These are phyloP conservation scores for Catharus ustulatus DNA, from an alignment of 2,797 vertebrate genomes.

Conservation along the genomic window DNA sequence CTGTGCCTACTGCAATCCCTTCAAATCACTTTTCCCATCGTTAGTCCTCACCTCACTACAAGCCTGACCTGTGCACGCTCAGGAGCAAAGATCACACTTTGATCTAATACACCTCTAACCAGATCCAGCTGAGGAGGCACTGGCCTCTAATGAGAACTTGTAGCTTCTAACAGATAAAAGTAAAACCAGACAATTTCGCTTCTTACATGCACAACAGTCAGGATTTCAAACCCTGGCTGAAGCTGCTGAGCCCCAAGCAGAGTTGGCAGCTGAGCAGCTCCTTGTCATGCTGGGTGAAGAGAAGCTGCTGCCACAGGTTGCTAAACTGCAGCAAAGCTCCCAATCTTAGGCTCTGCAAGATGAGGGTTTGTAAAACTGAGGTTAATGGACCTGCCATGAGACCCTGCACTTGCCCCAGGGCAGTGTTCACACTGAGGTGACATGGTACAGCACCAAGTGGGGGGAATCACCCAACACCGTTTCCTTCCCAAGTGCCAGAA, in stretches of 20 bases:
- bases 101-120: accelerated
- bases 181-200: neutral
- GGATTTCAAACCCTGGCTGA: neutral
- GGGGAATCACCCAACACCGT: neutral
- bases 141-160: neutral
- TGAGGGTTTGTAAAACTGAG: neutral
- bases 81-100: neutral
- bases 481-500: neutral
- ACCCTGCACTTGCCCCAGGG: neutral
- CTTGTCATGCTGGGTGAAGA: neutral
- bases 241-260: neutral
- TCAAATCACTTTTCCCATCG: neutral
- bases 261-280: neutral
- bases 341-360: neutral
- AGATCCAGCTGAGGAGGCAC: neutral
- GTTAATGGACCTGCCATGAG: neutral
- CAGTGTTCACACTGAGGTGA: neutral
- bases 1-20: neutral
- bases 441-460: accelerated
- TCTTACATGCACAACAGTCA: accelerated
- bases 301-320: neutral
- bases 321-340: neutral
- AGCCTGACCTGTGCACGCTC: accelerated
- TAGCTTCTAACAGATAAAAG: neutral
- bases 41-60: neutral